Base-by-base conservation (phyloP, 1,140 invertebrate genomes). In the Anthonomus grandis region DNA sequence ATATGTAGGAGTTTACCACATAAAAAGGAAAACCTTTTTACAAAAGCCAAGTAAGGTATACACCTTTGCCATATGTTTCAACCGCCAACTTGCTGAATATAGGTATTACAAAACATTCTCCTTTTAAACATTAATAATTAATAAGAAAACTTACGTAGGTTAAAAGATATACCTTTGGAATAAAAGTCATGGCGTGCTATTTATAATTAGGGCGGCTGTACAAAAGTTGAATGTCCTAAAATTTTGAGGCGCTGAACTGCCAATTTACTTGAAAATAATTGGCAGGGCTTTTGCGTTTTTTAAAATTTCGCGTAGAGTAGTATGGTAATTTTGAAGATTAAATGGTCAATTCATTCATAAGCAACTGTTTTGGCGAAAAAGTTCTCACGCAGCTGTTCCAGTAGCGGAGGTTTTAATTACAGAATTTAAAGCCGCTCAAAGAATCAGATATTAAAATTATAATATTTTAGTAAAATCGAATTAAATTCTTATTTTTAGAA, bases 311-410 rank as follows among this genome's bases (percentile, higher is more conserved):
- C 37, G 49, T 52, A n/a, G n/a, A 52, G 49, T 52, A 52, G 36
- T 52, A 52, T 52, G 49, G 22, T 52, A 52, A 52, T 52, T 52
- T 24, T 2, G n/a, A 6, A 27, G 42, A 52, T 52, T 52, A 41
- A 41, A 19, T 25, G 49, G 41, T 25, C 49, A 23, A 24, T 52
- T 52, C 49, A 52, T 52, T 52, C 49, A 52, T 52, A 52, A 34
- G 25, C 22, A 52, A 41, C 38, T 31, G n/a, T 52, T 52, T 27
- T 13, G 24, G n/a, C n/a, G n/a, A n/a, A 39, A 24, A 42, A 13
- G 49, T 52, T 52, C 49, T 52, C 49, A 52, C 49, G 49, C 21
- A 44, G n/a, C n/a, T 31, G n/a, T 31, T 31, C n/a, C n/a, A n/a
- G n/a, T n/a, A n/a, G n/a, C n/a, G n/a, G n/a, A n/a, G n/a, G n/a